phyloP scores from a whole-genome alignment of 2,797 vertebrate species.

The Gymnothorax reevesii region DNA sequence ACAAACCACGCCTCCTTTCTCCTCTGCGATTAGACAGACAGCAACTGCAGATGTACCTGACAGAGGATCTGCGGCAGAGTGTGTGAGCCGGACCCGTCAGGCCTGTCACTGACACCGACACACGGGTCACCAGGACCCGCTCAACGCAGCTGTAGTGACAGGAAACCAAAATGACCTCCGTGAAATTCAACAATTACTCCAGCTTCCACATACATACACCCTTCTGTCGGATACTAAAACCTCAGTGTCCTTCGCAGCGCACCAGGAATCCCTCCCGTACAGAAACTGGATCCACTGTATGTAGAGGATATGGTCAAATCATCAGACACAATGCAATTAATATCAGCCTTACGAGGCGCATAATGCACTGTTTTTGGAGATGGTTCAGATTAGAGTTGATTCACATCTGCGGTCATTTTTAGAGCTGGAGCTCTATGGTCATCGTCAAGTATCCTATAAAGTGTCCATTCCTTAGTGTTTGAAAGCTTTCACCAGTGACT shows the following conservation, averaged over 20 bases:
- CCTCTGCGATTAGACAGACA: background rate
- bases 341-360: too few species aligned
- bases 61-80: background rate
- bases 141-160: background rate
- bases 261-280: background rate
- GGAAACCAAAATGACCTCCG: background rate
- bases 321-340: too few species aligned
- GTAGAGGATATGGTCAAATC: background rate
- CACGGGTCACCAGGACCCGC: background rate
- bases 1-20: background rate
- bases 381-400: too few species aligned
- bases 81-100: background rate
- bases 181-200: too few species aligned
- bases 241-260: background rate
- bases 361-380: too few species aligned
- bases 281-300: background rate
- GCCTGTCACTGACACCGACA: background rate
- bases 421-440: too few species aligned
- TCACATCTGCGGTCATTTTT: too few species aligned
- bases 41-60: background rate
- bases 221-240: background rate
- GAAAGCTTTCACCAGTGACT: too few species aligned
- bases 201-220: background rate
- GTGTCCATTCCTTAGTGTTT: too few species aligned
- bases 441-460: too few species aligned